Evolutionary conservation across 2,797 vertebrate species (phyloP), one percentile per base, ranked within the genome.

Genomic region (Chelonia mydas): DNA sequence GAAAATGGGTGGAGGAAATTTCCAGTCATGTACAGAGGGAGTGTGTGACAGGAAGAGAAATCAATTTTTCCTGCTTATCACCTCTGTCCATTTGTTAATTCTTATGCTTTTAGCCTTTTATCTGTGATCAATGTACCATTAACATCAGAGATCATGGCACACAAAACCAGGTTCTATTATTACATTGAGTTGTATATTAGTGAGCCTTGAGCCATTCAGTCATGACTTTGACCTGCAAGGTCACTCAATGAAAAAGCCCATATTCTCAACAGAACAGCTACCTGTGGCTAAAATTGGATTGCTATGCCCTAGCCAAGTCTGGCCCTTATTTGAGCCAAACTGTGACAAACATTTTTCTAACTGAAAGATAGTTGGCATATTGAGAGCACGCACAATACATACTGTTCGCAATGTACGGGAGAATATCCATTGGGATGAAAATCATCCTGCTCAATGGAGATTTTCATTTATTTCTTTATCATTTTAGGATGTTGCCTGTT

Each of bases 151-250:
- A 94, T 90, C 81, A 47, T 13, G 13, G 51, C 31, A 91, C 49
- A 83, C 15, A 87, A 86, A 89, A 45, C 92, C 86, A 9, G 19
- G 5, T 81, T 89, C 53, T 86, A 9, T n/a, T 93, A 7, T 83
- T 94, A 89, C 94, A 92, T 92, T 59, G 76, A 74, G 54, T 57
- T 90, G 91, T 90, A 94, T 92, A 87, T 90, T 83, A 23, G 59
- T 13, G 21, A 86, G 37, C 55, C 55, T 86, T 84, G 47, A 91
- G 61, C 28, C 93, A 72, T 79, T 94, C 28, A 89, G 59, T 86
- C 84, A 61, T 59, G 79, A 89, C 89, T 94, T 95, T 78, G 86
- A 91, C 59, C 17, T 47, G 84, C 57, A 78, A 92, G 77, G 86
- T 84, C 89, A 91, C 93, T 86, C 57, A 88, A 90, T 89, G 83